Percentiles rank a stretch among this genome's conserved stretches.
phyloP scores from a whole-genome alignment of 1,140 invertebrate species.

The Acyrthosiphon pisum region DNA sequence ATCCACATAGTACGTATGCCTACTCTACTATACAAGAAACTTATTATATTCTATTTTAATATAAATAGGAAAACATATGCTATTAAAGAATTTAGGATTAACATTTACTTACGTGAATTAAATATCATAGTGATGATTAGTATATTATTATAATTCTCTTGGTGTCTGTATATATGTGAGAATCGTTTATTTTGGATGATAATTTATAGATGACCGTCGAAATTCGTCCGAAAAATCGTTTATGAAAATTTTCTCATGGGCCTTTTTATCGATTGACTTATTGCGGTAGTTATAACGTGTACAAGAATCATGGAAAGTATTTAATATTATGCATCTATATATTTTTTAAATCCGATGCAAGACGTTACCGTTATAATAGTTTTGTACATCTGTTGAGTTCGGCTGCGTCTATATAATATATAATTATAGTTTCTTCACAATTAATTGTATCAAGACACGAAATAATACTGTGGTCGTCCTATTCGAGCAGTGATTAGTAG shows the following conservation, averaged over 20 bases:
- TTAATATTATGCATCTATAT: background rate
- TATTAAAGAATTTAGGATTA: background rate
- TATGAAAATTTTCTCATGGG: background rate
- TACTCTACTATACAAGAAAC: background rate
- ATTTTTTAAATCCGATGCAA: background rate
- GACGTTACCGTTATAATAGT: background rate
- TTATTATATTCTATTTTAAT: background rate
- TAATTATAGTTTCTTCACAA: background rate
- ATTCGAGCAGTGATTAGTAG: background rate
- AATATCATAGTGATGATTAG: background rate
- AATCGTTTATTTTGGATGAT: background rate
- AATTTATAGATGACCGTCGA: background rate
- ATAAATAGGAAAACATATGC: background rate
- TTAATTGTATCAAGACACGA: constrained; percentile 1
- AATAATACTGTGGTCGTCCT: background rate
- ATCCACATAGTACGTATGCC: background rate
- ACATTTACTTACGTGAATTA: background rate
- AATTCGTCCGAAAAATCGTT: background rate
- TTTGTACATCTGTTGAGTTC: background rate
- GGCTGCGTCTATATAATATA: background rate
- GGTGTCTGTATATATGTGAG: background rate
- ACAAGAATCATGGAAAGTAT: background rate
- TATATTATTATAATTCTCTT: background rate
- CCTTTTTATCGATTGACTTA: background rate
- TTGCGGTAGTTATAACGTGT: background rate